Evolutionary conservation across 2,113 vertebrate genomes (phyloP), one percentile per base, ranked within the genome.

Genomic region (Paracanthobrama guichenoti): DNA sequence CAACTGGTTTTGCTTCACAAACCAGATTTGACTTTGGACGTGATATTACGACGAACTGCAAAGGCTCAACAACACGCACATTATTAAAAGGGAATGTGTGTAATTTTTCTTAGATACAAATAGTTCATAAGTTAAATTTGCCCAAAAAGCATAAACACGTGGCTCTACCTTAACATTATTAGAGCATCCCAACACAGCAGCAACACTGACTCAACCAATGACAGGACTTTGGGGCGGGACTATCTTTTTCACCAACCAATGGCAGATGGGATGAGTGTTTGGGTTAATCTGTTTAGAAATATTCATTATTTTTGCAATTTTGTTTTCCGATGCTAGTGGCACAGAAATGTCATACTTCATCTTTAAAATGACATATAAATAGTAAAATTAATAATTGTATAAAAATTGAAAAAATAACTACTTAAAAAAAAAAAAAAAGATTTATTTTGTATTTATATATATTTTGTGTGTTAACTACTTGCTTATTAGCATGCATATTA

Each of bases 161-260:
- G 11, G 44, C 39, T 7, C 39, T 7, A 39, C 39, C 39, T 12
- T 46, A 55, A 55, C 6, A 62, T 62, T 62, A 4, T 62, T 62
- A 12, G 22, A 26, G n/a, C 9, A 62, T 62, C 4, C n/a, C n/a
- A 55, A 55, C 22, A 46, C 69, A 44, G 22, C 42, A 39, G 39
- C 6, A 42, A 22, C 20, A 71, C 35, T 18, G 62, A 42, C 11
- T 22, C 4, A 71, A 12, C 35, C 67, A 71, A 22, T 71, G 8
- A 9, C 4, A 2, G 42, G 42, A 46, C 13, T 26, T 48, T 73
- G 11, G n/a, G 67, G 67, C 31, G 35, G 20, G 35, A 13, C 67
- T n/a, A 73, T 73, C 22, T 73, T 13, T 73, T 46, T 46, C 22
- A 46, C n/a, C 71, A 48, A 46, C 71, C 71, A 73, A 73, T 73